Conservation (phyloP, 23 tunicate genomes). For the Trididemnum clinides region DNA sequence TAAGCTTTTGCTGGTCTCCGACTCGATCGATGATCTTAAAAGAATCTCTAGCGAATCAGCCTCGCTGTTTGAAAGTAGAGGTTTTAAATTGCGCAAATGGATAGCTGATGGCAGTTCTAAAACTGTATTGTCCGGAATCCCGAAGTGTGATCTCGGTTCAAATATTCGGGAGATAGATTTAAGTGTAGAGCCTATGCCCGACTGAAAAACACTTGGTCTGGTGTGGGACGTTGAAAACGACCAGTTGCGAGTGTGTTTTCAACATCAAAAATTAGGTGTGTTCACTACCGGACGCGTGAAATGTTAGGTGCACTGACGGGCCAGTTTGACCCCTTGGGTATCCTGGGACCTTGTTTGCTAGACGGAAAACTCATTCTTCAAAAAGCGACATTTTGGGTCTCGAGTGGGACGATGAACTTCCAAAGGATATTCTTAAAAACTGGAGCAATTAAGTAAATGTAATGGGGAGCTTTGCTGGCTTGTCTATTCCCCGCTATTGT, state of each 20-base stretch:
- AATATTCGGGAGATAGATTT: background rate
- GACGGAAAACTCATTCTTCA: constrained; percentile 2
- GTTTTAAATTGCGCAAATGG: constrained; percentile 19
- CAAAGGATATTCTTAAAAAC: background rate
- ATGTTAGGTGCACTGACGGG: background rate
- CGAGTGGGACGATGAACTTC: constrained; percentile 1
- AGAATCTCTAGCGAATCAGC: background rate
- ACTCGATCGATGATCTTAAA: background rate
- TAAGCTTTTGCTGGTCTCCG: background rate
- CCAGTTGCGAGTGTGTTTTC: background rate
- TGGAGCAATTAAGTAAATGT: background rate
- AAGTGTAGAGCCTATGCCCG: background rate
- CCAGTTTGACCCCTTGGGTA: background rate
- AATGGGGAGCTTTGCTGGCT: background rate
- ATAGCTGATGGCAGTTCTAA: background rate
- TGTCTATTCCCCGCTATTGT: background rate
- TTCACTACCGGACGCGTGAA: constrained; percentile 1
- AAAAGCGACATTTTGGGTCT: background rate
- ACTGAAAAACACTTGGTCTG: constrained; percentile 3
- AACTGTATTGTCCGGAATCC: background rate
- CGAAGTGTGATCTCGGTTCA: background rate
- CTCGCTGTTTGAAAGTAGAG: background rate
- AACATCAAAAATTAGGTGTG: background rate
- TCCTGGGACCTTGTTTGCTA: background rate
- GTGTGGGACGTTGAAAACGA: constrained; percentile 9